These are phyloP conservation scores for Philaethria dido DNA, from an alignment of 2,888 invertebrate species.

Conservation along the genomic window DNA sequence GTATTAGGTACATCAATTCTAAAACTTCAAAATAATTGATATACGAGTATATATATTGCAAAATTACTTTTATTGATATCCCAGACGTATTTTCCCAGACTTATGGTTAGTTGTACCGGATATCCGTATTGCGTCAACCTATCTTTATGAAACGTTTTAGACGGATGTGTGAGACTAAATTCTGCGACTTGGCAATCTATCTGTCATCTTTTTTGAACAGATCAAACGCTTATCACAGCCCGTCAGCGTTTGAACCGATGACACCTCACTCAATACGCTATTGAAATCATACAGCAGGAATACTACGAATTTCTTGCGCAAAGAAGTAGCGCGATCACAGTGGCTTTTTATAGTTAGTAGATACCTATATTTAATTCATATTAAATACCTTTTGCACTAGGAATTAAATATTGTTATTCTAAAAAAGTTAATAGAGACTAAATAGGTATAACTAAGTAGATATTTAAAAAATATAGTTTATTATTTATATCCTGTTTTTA, in stretches of 20 bases:
- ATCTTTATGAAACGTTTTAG: constrained; percentile 59
- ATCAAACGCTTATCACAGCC: constrained; percentile 73
- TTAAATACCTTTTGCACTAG: no score
- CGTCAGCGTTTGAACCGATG: constrained; percentile 48
- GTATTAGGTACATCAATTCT: no score
- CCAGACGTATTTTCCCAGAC: no score
- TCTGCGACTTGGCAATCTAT: constrained; percentile 64
- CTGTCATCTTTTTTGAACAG: constrained; percentile 60
- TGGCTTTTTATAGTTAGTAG: background rate
- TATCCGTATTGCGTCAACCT: constrained; percentile 57
- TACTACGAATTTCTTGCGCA: constrained; percentile 47
- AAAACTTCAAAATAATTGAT: no score
- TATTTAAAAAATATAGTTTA: no score
- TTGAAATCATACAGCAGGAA: constrained; percentile 49
- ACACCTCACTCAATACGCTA: constrained; percentile 52
- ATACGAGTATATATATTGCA: background rate
- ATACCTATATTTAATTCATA: no score
- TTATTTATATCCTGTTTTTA: no score
- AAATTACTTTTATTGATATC: no score
- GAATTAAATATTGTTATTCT: no score
- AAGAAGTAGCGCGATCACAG: constrained; percentile 10
- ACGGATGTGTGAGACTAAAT: constrained; percentile 65
- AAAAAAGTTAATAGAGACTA: no score
- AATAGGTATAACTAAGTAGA: no score
- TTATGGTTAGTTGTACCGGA: constrained; percentile 47